These are phyloP conservation scores for Rattus norvegicus DNA, from an alignment of 2,113 vertebrate genomes.

Conservation along the genomic window DNA sequence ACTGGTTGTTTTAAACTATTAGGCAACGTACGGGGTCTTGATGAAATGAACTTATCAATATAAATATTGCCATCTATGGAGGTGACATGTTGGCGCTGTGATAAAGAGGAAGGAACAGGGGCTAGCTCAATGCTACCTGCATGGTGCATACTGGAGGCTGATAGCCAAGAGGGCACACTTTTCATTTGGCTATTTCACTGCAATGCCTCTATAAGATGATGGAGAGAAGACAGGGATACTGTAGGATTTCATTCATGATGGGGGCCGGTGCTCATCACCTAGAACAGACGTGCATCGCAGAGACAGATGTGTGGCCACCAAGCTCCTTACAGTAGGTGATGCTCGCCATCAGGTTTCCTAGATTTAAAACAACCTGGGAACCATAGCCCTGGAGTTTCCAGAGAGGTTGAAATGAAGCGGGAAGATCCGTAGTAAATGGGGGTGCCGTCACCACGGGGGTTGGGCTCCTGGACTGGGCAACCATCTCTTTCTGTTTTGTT, in stretches of 20 bases:
- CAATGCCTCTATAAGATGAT: not conserved
- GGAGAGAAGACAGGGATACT: accelerated
- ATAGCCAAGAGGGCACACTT: not conserved
- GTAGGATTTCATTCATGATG: not conserved
- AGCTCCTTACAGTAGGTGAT: accelerated
- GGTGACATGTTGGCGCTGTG: accelerated
- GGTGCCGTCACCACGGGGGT: too few relatives aligned
- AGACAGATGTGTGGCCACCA: accelerated
- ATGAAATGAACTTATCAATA: not conserved
- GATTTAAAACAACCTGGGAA: too few relatives aligned
- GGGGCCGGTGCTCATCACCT: accelerated
- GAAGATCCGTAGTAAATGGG: not conserved
- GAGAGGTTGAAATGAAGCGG: not conserved
- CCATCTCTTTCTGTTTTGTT: not conserved
- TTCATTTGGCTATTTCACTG: not conserved
- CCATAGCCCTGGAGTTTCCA: not conserved
- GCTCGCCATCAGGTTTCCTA: not conserved
- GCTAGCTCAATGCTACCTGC: accelerated
- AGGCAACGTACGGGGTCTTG: too few relatives aligned
- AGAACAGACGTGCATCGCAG: accelerated
- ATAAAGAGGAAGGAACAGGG: accelerated
- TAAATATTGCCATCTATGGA: not conserved
- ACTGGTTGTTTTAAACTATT: not conserved
- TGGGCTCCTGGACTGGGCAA: not conserved
- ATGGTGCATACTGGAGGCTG: not conserved